Evolutionary conservation across 1,140 invertebrate genomes (phyloP), one percentile per base, ranked within the genome.

Genomic region (Drosophila ohnishii): DNA sequence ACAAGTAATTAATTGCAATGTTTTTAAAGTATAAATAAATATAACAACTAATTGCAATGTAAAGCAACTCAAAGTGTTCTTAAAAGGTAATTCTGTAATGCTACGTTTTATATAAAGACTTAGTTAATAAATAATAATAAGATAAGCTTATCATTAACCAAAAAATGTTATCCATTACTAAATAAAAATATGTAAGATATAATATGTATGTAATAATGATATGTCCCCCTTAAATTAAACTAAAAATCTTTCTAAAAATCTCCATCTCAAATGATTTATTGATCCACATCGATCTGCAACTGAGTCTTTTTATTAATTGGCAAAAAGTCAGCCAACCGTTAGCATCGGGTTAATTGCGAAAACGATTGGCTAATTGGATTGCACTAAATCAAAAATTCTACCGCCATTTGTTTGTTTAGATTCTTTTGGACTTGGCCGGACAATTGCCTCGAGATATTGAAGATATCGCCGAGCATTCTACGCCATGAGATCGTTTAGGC

Each of bases 301-400:
- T 39, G 8, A 34, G 6, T 10, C 28, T 47, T 25, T 34, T 70
- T 37, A 28, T 69, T 53, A 39, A 55, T 47, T 19, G 28, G 19
- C 19, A 19, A 37, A 67, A 37, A 48, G 30, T 48, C 35, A 19
- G 35, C n/a, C 7, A 51, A 45, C 69, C 66, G 67, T 45, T 73
- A 73, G 50, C 34, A 51, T 10, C 16, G 45, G 34, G 35, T 58
- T 73, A 64, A 74, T 74, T 62, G 45, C 51, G 39, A 56, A 64
- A 58, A 65, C 40, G 45, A 45, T 69, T 40, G 13, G 47, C 47
- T 58, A 74, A 75, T 65, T 74, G 73, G 70, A 40, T 25, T 75
- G 60, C 53, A 75, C 59, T 45, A 75, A 74, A 74, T 73, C 48
- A 51, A 50, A 74, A 65, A 67, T 78, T 73, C 75, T 66, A 60